These are phyloP conservation scores for Azorinus chamasolen DNA, from an alignment of 2,888 invertebrate species.

Conservation along the genomic window DNA sequence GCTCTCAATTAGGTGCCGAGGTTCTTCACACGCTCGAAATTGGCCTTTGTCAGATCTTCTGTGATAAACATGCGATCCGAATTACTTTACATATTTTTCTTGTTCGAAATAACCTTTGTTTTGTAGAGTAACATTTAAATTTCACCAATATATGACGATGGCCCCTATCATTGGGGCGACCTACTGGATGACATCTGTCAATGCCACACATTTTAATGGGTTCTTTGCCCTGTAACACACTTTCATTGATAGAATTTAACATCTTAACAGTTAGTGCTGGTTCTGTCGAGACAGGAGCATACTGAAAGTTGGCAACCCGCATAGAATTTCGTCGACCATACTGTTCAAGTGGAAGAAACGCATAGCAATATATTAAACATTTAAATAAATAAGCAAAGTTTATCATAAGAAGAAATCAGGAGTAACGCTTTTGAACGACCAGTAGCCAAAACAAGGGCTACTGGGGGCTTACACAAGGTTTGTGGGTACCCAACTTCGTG, in stretches of 20 bases:
- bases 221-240: neutral
- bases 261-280: neutral
- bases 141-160: neutral
- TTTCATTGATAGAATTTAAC: neutral
- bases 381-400: too few relatives aligned
- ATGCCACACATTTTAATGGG: neutral
- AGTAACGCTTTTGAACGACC: too few relatives aligned
- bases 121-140: neutral
- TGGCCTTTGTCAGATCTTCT: neutral
- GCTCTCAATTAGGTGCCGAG: neutral
- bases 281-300: neutral
- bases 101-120: neutral
- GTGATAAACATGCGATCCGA: neutral
- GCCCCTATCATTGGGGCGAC: neutral
- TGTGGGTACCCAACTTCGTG: too few relatives aligned
- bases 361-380: too few relatives aligned
- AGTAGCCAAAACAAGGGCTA: too few relatives aligned
- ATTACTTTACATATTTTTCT: neutral
- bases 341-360: too few relatives aligned
- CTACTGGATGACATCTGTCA: conserved; percentile 1
- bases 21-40: neutral
- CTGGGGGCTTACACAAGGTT: too few relatives aligned
- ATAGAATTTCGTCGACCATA: neutral
- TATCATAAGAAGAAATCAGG: too few relatives aligned
- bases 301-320: neutral